Evolutionary conservation across 2,797 vertebrate species (phyloP).

Genomic region (Sebastes matsubarae): DNA sequence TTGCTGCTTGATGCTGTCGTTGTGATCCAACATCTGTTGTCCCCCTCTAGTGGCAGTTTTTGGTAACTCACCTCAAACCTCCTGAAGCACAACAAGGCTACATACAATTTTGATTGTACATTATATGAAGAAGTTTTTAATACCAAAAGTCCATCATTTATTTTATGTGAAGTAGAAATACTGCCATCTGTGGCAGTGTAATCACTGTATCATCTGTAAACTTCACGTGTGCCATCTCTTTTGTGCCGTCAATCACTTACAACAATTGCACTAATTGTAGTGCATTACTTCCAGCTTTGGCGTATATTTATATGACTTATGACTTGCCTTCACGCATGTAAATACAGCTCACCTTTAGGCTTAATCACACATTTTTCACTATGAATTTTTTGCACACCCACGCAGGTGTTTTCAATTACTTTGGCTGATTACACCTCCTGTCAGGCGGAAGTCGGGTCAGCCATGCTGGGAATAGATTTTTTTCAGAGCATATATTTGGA

Average conservation of each 20-base stretch:
- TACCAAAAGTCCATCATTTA: neutral
- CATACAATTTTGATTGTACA: neutral
- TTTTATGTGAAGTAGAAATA: neutral
- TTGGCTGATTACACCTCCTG: neutral
- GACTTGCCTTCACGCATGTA: no score
- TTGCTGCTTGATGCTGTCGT: neutral
- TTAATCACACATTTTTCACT: neutral
- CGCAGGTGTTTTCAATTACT: neutral
- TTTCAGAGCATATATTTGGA: neutral
- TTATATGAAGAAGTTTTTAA: neutral
- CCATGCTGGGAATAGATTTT: neutral
- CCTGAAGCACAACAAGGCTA: neutral
- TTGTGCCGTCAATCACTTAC: neutral
- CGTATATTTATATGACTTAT: no score
- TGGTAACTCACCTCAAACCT: slow-evolving; percentile 10
- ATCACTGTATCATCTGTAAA: neutral
- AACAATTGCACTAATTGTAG: no score
- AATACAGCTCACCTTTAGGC: no score
- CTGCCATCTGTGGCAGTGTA: no score
- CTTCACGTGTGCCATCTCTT: neutral
- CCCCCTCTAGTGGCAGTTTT: slow-evolving; percentile 58
- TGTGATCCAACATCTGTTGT: neutral
- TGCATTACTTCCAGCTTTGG: no score
- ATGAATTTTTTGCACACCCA: neutral
- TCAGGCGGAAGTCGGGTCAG: neutral